Conservation (phyloP, 2,888 invertebrate genomes). For the Parascotia fuliginaria region DNA sequence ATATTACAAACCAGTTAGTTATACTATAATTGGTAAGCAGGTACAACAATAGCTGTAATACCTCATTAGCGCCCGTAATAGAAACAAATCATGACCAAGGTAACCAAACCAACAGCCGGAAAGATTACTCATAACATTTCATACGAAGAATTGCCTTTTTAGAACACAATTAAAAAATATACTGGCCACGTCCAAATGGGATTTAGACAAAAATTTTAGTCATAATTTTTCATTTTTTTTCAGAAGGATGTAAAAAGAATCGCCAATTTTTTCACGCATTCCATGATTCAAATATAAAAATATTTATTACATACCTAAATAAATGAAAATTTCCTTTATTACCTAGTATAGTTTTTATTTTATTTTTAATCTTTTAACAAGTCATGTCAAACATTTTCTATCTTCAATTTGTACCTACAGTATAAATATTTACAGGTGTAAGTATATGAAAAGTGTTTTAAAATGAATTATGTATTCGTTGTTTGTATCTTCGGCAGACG, state of each 20-base stretch:
- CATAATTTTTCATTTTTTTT: too few species aligned
- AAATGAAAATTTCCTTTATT: too few species aligned
- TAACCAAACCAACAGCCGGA: conserved; percentile 16
- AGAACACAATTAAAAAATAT: conserved; percentile 21
- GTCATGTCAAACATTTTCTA: too few species aligned
- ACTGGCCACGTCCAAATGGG: conserved; percentile 12
- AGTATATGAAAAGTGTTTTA: background rate
- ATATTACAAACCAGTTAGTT: background rate
- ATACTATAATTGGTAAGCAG: background rate
- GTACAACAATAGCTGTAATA: background rate
- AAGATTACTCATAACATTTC: conserved; percentile 20
- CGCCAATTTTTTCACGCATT: too few species aligned
- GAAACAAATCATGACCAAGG: conserved; percentile 9
- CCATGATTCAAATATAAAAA: too few species aligned
- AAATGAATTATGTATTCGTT: conserved; percentile 21
- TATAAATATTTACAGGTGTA: background rate
- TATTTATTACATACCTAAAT: too few species aligned
- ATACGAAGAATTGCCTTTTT: conserved; percentile 1
- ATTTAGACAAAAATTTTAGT: conserved; percentile 30
- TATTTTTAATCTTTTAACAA: too few species aligned
- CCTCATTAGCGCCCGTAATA: background rate
- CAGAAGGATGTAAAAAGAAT: too few species aligned
- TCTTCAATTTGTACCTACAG: too few species aligned
- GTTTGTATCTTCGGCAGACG: conserved; percentile 38
- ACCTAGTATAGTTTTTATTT: too few species aligned